A percentile compares a stretch with the other conserved stretches of the same genome.
phyloP scores from a whole-genome alignment of 2,888 invertebrate species.

The Lithodes maja region DNA sequence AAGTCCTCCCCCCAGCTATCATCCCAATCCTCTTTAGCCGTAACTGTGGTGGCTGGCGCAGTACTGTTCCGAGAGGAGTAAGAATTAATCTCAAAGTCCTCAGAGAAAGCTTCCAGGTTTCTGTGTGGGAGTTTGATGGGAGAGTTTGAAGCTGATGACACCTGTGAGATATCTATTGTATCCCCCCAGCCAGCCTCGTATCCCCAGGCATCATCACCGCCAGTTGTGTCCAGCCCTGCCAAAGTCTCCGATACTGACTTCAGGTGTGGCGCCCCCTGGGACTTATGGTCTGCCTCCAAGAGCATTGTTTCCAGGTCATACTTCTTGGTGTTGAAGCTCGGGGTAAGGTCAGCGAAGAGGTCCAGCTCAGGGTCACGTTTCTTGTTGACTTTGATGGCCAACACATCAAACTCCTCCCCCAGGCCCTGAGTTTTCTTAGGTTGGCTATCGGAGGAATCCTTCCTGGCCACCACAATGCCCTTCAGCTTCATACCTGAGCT shows the following conservation, averaged over 20 bases:
- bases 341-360: conserved; percentile 64
- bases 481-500: conserved; percentile 56
- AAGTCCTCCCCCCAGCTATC: conserved; percentile 57
- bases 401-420: conserved; percentile 66
- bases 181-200: conserved; percentile 47
- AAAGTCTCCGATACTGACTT: conserved; percentile 50
- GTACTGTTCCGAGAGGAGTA: too few relatives aligned
- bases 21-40: conserved; percentile 42
- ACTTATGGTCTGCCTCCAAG: conserved; percentile 53
- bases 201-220: conserved; percentile 36
- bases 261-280: neutral
- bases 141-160: conserved; percentile 1
- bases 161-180: conserved; percentile 18
- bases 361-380: conserved; percentile 64
- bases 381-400: conserved; percentile 63
- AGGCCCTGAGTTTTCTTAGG: conserved; percentile 32
- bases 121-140: conserved; percentile 6
- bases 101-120: neutral
- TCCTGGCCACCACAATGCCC: neutral
- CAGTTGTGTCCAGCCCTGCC: conserved; percentile 36
- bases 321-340: conserved; percentile 56
- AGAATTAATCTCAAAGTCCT: too few relatives aligned
- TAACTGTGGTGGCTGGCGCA: neutral
- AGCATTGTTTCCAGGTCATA: conserved; percentile 64
- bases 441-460: conserved; percentile 5